Conservation (phyloP, 2,888 invertebrate genomes). For the Microchrysa polita region DNA sequence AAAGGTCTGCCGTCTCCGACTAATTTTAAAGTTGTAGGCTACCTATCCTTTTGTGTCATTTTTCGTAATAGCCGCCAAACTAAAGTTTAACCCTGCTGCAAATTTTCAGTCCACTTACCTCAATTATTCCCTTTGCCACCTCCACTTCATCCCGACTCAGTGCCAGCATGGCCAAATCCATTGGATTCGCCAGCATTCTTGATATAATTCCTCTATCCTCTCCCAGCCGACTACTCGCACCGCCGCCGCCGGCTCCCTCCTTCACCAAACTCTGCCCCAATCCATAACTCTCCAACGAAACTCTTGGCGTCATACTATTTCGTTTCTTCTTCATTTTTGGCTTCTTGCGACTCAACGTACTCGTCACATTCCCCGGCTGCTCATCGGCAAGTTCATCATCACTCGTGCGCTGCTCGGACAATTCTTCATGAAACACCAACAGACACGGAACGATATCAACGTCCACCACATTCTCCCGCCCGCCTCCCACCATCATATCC, state of each 20-base stretch:
- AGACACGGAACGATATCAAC: slow-evolving; percentile 58
- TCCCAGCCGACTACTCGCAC: slow-evolving; percentile 43
- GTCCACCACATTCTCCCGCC: slow-evolving; percentile 54
- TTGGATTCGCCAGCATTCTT: slow-evolving; percentile 78
- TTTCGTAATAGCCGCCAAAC: no score
- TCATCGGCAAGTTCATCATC: slow-evolving; percentile 60
- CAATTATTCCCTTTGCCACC: slow-evolving; percentile 80
- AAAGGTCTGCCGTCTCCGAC: no score
- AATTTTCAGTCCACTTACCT: slow-evolving; percentile 77
- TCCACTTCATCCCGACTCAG: slow-evolving; percentile 77
- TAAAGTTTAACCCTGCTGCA: no score
- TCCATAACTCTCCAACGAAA: slow-evolving; percentile 31
- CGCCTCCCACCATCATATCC: neutral
- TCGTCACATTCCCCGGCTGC: slow-evolving; percentile 55
- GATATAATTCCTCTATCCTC: slow-evolving; percentile 59
- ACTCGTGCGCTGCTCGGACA: slow-evolving; percentile 58
- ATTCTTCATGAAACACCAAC: slow-evolving; percentile 57
- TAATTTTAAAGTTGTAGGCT: no score
- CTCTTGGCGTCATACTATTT: slow-evolving; percentile 38
- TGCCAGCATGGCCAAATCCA: slow-evolving; percentile 79
- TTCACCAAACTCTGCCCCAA: slow-evolving; percentile 42
- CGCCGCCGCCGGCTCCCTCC: slow-evolving; percentile 44
- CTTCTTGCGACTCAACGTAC: slow-evolving; percentile 57
- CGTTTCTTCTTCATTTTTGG: slow-evolving; percentile 46
- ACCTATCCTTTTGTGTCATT: no score